phyloP scores from a whole-genome alignment of 2,888 invertebrate genomes.

The Drosophila fungiperda region DNA sequence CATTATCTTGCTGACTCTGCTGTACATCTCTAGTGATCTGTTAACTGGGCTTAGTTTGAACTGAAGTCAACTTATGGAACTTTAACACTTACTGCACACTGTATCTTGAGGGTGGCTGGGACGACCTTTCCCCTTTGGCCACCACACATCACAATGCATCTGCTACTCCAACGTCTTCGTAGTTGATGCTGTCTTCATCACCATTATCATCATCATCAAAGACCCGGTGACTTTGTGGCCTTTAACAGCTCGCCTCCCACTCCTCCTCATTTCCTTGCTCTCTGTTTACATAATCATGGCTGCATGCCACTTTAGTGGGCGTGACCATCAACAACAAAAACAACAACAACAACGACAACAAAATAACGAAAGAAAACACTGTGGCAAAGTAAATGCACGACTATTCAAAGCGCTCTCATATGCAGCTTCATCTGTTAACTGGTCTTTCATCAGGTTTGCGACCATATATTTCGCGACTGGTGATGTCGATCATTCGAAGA shows the following conservation, averaged over 20 bases:
- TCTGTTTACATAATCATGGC: constrained; percentile 71
- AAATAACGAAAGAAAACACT: constrained; percentile 30
- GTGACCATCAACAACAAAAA: constrained; percentile 43
- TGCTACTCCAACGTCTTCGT: constrained; percentile 26
- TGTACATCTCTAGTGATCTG: not conserved
- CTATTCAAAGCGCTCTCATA: constrained; percentile 52
- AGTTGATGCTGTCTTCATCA: not conserved
- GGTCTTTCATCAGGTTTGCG: constrained; percentile 67
- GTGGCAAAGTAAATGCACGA: constrained; percentile 74
- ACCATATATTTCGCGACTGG: constrained; percentile 49
- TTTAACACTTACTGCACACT: constrained; percentile 69
- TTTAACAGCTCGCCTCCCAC: constrained; percentile 56
- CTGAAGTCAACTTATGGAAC: constrained; percentile 62
- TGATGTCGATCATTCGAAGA: constrained; percentile 67
- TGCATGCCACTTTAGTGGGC: constrained; percentile 71
- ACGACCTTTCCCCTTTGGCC: constrained; percentile 65
- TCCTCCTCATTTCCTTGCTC: constrained; percentile 24
- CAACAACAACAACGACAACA: constrained; percentile 9
- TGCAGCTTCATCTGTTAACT: constrained; percentile 34
- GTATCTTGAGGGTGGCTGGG: constrained; percentile 23
- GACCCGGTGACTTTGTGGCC: constrained; percentile 59
- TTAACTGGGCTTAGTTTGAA: constrained; percentile 26
- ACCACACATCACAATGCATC: constrained; percentile 44
- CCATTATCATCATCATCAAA: constrained; percentile 51
- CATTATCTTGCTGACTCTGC: not conserved